These are phyloP conservation scores for Geococcyx californianus DNA, from an alignment of 2,113 vertebrate genomes.

Conservation along the genomic window DNA sequence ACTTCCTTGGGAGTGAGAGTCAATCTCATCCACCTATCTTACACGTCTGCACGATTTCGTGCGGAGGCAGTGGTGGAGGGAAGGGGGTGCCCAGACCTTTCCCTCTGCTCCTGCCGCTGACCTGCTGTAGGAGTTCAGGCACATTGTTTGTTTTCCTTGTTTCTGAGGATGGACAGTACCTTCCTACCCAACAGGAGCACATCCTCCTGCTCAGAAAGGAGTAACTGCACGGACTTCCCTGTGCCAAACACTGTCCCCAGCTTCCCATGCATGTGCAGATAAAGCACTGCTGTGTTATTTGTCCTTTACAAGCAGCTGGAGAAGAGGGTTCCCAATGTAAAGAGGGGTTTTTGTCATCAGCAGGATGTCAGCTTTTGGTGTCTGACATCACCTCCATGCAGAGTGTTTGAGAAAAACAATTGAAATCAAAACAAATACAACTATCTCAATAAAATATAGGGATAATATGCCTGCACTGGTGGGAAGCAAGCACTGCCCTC, in stretches of 20 bases:
- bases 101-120: background rate
- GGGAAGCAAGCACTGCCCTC: background rate
- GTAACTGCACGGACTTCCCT: background rate
- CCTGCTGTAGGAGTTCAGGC: background rate
- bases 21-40: background rate
- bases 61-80: background rate
- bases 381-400: background rate
- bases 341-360: background rate
- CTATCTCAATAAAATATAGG: background rate
- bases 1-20: constrained; percentile 66
- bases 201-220: background rate
- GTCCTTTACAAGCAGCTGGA: background rate
- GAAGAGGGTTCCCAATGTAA: background rate
- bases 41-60: background rate
- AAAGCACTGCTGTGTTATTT: rapidly evolving
- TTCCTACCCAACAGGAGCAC: background rate
- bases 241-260: rapidly evolving
- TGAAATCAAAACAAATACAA: background rate
- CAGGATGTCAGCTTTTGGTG: background rate
- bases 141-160: background rate
- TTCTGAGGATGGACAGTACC: background rate
- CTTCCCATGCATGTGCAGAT: rapidly evolving
- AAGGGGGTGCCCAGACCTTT: background rate
- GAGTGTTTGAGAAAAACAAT: rapidly evolving
- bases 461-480: rapidly evolving